Conservation (phyloP, 2,888 invertebrate genomes). For the Phania funesta region DNA sequence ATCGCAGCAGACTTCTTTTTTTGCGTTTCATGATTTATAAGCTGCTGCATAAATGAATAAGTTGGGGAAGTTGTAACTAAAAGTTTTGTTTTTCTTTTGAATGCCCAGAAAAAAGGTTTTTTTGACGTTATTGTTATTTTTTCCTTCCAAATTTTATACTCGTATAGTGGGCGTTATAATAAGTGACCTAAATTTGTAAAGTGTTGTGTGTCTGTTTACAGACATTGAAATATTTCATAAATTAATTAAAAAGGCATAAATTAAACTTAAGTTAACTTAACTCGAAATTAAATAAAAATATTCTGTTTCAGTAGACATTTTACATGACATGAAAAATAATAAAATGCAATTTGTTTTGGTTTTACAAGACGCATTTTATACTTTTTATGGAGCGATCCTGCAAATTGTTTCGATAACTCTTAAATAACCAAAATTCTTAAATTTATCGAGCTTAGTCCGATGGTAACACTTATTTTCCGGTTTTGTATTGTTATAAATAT, state of each 20-base stretch:
- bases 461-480: no score
- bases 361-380: no score
- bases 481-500: no score
- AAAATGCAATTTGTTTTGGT: no score
- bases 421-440: no score
- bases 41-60: slow-evolving; percentile 26
- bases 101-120: not conserved
- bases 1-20: slow-evolving; percentile 29
- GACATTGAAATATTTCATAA: not conserved
- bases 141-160: slow-evolving; percentile 9
- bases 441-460: no score
- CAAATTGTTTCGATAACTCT: no score
- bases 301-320: no score
- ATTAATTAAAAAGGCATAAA: not conserved
- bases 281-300: no score
- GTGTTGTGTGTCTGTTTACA: not conserved
- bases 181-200: slow-evolving; percentile 18
- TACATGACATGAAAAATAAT: no score
- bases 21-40: slow-evolving; percentile 15
- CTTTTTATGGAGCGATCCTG: no score
- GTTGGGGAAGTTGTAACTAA: slow-evolving; percentile 27
- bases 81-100: slow-evolving; percentile 1
- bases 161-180: slow-evolving; percentile 4
- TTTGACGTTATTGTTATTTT: slow-evolving; percentile 14
- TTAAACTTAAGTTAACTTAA: not conserved